phyloP scores from a whole-genome alignment of 23 tunicate genomes.

The Clavelina lepadiformis region DNA sequence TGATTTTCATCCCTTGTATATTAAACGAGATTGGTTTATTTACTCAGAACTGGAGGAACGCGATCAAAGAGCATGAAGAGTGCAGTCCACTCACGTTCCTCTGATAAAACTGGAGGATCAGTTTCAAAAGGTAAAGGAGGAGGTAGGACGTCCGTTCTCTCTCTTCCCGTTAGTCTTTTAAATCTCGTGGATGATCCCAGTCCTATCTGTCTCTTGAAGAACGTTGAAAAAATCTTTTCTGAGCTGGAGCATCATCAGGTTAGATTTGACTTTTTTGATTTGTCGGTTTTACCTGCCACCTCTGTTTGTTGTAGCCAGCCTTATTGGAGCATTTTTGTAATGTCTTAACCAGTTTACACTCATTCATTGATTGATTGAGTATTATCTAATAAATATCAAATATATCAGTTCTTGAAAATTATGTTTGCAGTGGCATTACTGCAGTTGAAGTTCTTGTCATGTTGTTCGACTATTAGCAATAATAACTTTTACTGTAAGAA shows the following conservation, averaged over 20 bases:
- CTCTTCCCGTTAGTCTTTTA: slow-evolving; percentile 81
- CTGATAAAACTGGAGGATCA: slow-evolving; percentile 94
- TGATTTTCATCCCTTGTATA: too few species aligned
- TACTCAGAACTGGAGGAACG: slow-evolving; percentile 67
- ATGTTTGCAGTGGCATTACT: too few species aligned
- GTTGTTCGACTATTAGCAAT: too few species aligned
- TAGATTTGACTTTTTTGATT: background rate
- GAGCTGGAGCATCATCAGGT: slow-evolving; percentile 95
- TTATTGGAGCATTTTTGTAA: too few species aligned
- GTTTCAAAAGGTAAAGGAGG: slow-evolving; percentile 90
- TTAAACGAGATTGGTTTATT: too few species aligned
- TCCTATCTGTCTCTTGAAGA: slow-evolving; percentile 79
- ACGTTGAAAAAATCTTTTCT: slow-evolving; percentile 68
- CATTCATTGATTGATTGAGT: too few species aligned
- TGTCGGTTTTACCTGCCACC: background rate
- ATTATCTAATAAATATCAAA: too few species aligned
- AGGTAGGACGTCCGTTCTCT: slow-evolving; percentile 84
- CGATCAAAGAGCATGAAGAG: slow-evolving; percentile 94
- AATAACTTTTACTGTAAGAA: too few species aligned
- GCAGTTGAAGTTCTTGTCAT: too few species aligned
- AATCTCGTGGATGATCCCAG: slow-evolving; percentile 93
- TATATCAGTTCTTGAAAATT: too few species aligned
- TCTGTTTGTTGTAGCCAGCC: background rate
- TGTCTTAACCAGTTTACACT: too few species aligned
- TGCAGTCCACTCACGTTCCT: slow-evolving; percentile 72